Base-by-base conservation (phyloP, 2,888 invertebrate genomes). In the Agonum fuliginosum region DNA sequence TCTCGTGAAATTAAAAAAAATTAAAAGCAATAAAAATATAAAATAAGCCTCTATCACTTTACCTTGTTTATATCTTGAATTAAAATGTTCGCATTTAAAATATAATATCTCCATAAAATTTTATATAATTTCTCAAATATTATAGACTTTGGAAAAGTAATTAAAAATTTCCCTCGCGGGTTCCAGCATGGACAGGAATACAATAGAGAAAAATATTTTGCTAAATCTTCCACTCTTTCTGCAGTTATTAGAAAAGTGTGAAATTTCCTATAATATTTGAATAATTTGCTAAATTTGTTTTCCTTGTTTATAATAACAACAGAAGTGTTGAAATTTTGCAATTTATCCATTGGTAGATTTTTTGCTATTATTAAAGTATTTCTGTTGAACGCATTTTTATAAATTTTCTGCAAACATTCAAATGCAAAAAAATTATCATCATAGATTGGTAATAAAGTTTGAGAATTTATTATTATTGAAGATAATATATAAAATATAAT, bases 171-270 rank as follows among this genome's bases (percentile, higher is more conserved):
- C 14, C 34, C 73, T 41, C 34, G 37, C 12, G 73, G 41, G 41
- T 73, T 73, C 73, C 73, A 73, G n/a, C 54, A 72, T 10, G 54
- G 14, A 72, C 51, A 72, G 6, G 27, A n/a, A 34, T 51, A 51
- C 10, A 72, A 12, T 5, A 30, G 10, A 8, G 19, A 1, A 14
- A 72, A 14, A 34, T 51, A 51, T n/a, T 51, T 19, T 17, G 30
- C 19, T 34, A 72, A 24, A 8, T 72, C 48, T n/a, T 54, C 34
- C 14, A 72, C 19, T n/a, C 5, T 46, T 34, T 48, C 19, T 17
- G 12, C 27, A 34, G 12, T 30, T 51, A 72, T 51, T 10, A 72
- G 4, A 72, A 51, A 72, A 17, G n/a, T 17, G 17, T 72, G 22
- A 51, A 72, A 72, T 34, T 54, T n/a, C n/a, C n/a, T 70, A 24